Conservation (phyloP, 2,797 vertebrate species). For the Eulemur mongoz region DNA sequence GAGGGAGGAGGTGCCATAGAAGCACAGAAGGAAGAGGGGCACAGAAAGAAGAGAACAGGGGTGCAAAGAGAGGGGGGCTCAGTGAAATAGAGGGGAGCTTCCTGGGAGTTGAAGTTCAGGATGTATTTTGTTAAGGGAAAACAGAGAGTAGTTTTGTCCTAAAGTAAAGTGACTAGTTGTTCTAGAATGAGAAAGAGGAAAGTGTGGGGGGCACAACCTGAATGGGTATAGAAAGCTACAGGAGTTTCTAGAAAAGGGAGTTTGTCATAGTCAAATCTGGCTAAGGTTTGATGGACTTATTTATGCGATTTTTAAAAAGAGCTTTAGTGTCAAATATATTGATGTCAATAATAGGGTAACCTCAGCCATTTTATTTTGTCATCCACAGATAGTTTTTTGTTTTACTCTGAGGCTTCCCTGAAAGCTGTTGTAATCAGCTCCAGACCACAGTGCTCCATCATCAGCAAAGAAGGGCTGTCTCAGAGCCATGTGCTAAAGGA, state of each 20-base stretch:
- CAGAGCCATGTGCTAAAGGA: not conserved
- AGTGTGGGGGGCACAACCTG: not conserved
- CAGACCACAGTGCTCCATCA: not conserved
- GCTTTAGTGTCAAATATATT: not conserved
- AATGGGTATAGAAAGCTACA: not conserved
- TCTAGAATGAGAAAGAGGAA: not conserved
- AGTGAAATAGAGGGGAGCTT: not conserved
- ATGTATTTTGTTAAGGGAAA: not conserved
- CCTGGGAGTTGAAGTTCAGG: not conserved
- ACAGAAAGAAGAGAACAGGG: not conserved
- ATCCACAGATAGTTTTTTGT: not conserved
- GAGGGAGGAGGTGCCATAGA: not conserved
- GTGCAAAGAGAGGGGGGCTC: not conserved
- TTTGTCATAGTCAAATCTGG: not conserved
- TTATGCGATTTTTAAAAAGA: not conserved
- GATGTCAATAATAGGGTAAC: not conserved
- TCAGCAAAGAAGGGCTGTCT: not conserved
- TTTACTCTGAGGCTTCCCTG: not conserved
- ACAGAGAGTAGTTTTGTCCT: not conserved
- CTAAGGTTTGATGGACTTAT: not conserved
- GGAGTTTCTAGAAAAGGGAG: slow-evolving; percentile 3
- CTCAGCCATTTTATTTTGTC: not conserved
- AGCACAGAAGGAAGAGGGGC: not conserved
- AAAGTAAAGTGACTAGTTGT: not conserved
- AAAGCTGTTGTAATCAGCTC: not conserved